phyloP scores from a whole-genome alignment of 2,888 invertebrate species.

The Trypoxylon attenuatum region DNA sequence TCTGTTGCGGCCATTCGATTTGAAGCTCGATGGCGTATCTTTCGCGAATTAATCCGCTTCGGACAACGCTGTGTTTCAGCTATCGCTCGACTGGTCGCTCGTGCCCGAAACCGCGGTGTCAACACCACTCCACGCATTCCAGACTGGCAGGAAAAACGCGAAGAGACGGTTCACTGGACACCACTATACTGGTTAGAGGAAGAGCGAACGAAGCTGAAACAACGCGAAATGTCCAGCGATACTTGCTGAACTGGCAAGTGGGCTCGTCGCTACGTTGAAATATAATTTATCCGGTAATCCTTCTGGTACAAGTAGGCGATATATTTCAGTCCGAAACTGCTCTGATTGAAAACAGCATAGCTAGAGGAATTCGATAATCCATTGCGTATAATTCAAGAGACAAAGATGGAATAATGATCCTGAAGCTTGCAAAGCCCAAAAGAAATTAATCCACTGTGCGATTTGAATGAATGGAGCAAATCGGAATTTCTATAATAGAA shows the following conservation, averaged over 20 bases:
- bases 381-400: too few relatives aligned
- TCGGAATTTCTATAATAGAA: too few relatives aligned
- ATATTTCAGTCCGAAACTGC: conserved; percentile 41
- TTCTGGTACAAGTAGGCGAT: conserved; percentile 40
- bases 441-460: too few relatives aligned
- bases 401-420: too few relatives aligned
- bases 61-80: conserved; percentile 3
- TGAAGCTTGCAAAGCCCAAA: too few relatives aligned
- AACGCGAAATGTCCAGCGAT: conserved; percentile 14
- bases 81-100: conserved; percentile 1
- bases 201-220: too few relatives aligned
- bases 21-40: conserved; percentile 19
- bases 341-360: too few relatives aligned
- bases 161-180: background rate
- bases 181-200: background rate
- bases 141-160: too few relatives aligned
- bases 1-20: conserved; percentile 30
- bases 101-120: conserved; percentile 11
- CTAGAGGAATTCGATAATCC: too few relatives aligned
- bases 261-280: conserved; percentile 24
- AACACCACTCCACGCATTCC: background rate
- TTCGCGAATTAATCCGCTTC: conserved; percentile 42
- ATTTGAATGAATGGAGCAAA: too few relatives aligned
- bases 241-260: conserved; percentile 20
- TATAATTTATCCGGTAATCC: conserved; percentile 47